These are phyloP conservation scores for Neodiprion lecontei DNA, from an alignment of 1,140 invertebrate species.

Conservation along the genomic window DNA sequence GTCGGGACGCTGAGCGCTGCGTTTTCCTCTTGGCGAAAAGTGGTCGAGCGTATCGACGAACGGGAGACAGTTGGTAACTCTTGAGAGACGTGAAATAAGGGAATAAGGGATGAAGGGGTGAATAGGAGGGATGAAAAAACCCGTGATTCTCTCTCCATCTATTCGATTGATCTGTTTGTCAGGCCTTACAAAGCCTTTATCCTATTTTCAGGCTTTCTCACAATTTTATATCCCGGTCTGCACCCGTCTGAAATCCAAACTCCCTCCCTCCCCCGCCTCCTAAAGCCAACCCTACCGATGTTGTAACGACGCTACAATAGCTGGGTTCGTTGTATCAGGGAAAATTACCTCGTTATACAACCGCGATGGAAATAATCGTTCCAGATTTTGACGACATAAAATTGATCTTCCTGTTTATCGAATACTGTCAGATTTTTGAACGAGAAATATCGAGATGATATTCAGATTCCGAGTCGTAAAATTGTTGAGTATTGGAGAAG, in stretches of 20 bases:
- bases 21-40: background rate
- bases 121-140: background rate
- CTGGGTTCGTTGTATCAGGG: too few relatives aligned
- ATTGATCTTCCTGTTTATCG: too few relatives aligned
- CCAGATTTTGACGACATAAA: too few relatives aligned
- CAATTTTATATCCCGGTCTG: background rate
- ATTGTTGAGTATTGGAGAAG: too few relatives aligned
- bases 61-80: background rate
- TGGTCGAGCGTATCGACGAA: background rate
- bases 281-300: too few relatives aligned
- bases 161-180: slow-evolving; percentile 44
- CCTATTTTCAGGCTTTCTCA: background rate
- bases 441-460: too few relatives aligned
- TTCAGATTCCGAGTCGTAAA: too few relatives aligned
- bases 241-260: background rate
- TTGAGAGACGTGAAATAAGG: background rate
- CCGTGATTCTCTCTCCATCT: background rate
- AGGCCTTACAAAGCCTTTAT: slow-evolving; percentile 23
- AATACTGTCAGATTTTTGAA: too few relatives aligned
- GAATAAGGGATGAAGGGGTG: background rate
- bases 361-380: too few relatives aligned
- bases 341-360: too few relatives aligned
- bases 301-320: too few relatives aligned
- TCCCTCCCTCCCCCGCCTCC: background rate
- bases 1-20: slow-evolving; percentile 11